These are phyloP conservation scores for Acropora tenuis DNA, from an alignment of 64 coral and sea anemone genomes.

Conservation along the genomic window DNA sequence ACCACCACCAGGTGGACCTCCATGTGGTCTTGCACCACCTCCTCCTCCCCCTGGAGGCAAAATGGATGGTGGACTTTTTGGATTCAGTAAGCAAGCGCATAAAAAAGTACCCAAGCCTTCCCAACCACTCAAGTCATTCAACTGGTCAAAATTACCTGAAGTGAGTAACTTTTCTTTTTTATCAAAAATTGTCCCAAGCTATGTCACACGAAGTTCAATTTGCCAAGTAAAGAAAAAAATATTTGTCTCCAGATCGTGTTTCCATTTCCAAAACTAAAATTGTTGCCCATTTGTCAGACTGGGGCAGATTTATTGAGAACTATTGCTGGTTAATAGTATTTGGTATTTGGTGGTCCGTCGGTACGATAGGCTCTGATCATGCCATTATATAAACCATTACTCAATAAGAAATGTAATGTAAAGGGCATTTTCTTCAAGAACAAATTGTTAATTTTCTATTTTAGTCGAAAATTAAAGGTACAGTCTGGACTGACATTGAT, in stretches of 20 bases:
- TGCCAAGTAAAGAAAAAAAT: no score
- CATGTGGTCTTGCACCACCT: constrained; percentile 49
- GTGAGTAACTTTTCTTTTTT: constrained; percentile 53
- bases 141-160: constrained; percentile 98
- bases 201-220: no score
- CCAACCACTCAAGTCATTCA: constrained; percentile 99
- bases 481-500: constrained; percentile 97
- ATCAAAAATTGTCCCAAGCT: neutral
- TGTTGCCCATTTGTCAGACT: no score
- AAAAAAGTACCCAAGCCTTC: constrained; percentile 94
- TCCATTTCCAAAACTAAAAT: no score
- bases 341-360: no score
- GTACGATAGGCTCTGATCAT: no score
- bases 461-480: constrained; percentile 98
- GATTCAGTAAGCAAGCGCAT: constrained; percentile 70
- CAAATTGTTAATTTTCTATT: constrained; percentile 11
- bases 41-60: constrained; percentile 55
- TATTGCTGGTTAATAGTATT: no score
- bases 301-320: no score
- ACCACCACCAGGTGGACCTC: constrained; percentile 47
- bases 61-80: constrained; percentile 56
- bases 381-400: no score
- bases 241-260: no score
- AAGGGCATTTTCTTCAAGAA: neutral
- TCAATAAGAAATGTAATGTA: neutral